Evolutionary conservation across 1,140 invertebrate species (phyloP), one percentile per base, ranked within the genome.

Genomic region (Copidosoma floridanum): DNA sequence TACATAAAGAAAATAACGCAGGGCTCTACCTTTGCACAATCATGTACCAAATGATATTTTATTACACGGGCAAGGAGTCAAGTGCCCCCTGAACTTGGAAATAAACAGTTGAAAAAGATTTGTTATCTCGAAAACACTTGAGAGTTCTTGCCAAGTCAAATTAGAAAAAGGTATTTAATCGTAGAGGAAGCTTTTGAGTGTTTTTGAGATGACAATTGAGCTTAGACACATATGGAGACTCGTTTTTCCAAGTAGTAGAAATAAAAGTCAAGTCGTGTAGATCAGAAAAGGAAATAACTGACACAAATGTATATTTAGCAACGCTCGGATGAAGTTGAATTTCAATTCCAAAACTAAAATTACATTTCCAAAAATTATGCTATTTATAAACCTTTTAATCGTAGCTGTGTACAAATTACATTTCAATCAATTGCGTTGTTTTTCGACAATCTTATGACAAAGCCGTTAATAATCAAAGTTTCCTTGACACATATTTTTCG

Each of bases 11-110:
- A 57, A 35, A 54, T 12, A 63, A 68, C 63, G 57, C 41, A 56
- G 61, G 64, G 52, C 65, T 71, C 74, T 71, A 68, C 65, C 70
- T 72, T 68, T 56, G 64, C 27, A 60, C 57, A 63, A 50, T 64
- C 57, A 57, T 62, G n/a, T n/a, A 62, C 46, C 52, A 62, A 62
- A 62, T 61, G 38, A 56, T 56, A 51, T 62, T 56, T 62, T 62
- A 16, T 57, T 53, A 63, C 58, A 48, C 37, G 40, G 24, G 23
- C 12, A 54, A 37, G 7, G 53, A 24, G 27, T 54, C 50, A 48
- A 38, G 21, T 61, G 43, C 40, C 35, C 26, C 46, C 6, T 20
- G 43, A 52, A 46, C 40, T 52, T 57, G 27, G 48, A 54, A 53
- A 52, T 43, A 7, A 62, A 57, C 18, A 2, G 23, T 14, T 16